Percentiles rank a stretch among this genome's conserved stretches.
Conservation (phyloP, 2,888 invertebrate species). For the Sphaerophoria rueppellii region DNA sequence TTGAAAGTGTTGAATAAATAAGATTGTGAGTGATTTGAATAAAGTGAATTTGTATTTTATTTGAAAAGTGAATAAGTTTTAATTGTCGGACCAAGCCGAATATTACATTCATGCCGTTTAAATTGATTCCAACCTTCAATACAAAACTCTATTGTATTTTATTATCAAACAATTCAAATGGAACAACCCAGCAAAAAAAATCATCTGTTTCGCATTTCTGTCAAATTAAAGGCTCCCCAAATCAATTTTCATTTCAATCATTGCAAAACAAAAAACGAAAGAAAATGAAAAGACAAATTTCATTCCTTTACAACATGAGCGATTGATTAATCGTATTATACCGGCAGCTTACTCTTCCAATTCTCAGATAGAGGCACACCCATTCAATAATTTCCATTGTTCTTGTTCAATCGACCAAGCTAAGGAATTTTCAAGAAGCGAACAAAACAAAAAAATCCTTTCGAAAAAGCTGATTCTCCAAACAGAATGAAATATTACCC, state of each 20-base stretch:
- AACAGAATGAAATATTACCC: conserved; percentile 31
- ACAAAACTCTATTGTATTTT: too few relatives aligned
- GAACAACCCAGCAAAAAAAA: too few relatives aligned
- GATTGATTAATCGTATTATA: conserved; percentile 6
- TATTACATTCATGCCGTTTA: too few relatives aligned
- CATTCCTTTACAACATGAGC: not conserved
- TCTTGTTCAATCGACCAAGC: conserved; percentile 49
- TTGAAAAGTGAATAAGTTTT: too few relatives aligned
- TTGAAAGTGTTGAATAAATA: too few relatives aligned
- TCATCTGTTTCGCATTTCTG: not conserved
- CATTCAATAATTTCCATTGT: conserved; percentile 32
- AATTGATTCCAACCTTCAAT: too few relatives aligned
- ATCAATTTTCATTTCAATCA: not conserved
- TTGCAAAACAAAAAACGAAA: not conserved
- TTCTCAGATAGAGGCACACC: not conserved
- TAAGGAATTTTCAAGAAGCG: conserved; percentile 14
- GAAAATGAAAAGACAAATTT: not conserved
- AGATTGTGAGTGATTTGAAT: too few relatives aligned
- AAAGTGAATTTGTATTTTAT: too few relatives aligned
- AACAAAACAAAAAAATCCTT: conserved; percentile 4
- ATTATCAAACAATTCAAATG: too few relatives aligned
- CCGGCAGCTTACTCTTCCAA: conserved; percentile 12
- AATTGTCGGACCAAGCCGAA: too few relatives aligned
- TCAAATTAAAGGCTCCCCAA: not conserved
- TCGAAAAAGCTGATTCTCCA: not conserved